These are phyloP conservation scores for Daubentonia madagascariensis DNA, from an alignment of 2,113 vertebrate species.

Conservation along the genomic window DNA sequence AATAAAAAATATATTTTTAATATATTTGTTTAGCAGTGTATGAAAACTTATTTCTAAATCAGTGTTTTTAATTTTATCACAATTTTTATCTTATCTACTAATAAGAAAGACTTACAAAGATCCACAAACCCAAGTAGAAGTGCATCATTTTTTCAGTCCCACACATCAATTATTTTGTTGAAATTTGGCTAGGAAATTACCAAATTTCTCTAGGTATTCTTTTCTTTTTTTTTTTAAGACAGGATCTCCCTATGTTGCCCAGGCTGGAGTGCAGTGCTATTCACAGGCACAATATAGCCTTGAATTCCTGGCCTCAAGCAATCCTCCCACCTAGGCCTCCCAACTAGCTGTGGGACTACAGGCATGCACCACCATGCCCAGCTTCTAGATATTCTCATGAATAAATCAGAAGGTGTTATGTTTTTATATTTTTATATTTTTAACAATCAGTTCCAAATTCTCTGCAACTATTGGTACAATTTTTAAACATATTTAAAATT, in stretches of 20 bases:
- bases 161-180: not conserved
- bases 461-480: not conserved
- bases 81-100: not conserved
- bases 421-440: not conserved
- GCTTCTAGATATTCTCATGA: not conserved
- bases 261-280: not conserved
- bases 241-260: not conserved
- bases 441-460: not conserved
- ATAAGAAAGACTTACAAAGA: not conserved
- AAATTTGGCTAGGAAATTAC: not conserved
- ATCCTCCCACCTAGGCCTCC: not conserved
- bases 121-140: not conserved
- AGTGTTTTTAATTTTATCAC: not conserved
- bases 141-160: not conserved
- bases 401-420: not conserved
- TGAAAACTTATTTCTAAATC: not conserved
- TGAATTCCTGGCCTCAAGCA: not conserved
- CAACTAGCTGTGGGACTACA: not conserved
- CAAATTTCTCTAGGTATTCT: not conserved
- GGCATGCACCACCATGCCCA: not conserved
- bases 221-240: not conserved
- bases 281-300: not conserved
- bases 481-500: slow-evolving; percentile 32
- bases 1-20: too few relatives aligned
- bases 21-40: not conserved